These are phyloP conservation scores for Penaeus vannamei DNA, from an alignment of 1,140 invertebrate genomes.

Conservation along the genomic window DNA sequence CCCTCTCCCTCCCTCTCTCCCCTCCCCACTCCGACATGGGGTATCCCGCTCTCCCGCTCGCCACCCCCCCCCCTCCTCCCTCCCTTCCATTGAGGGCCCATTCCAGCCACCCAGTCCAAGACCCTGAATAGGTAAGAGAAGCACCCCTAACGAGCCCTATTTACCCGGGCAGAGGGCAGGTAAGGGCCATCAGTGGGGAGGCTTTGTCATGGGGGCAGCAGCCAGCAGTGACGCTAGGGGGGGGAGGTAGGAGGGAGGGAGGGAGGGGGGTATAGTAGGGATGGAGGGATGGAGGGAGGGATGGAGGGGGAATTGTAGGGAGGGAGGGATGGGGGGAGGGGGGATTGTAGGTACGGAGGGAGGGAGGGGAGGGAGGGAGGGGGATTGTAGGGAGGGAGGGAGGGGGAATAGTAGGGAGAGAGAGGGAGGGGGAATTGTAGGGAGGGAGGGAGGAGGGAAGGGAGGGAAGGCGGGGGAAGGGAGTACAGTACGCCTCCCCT, in stretches of 20 bases:
- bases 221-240: constrained; percentile 7
- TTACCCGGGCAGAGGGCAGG: constrained; percentile 55
- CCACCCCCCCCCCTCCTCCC: not conserved
- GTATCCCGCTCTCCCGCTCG: not conserved
- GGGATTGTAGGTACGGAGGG: not conserved
- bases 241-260: not conserved
- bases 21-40: not conserved
- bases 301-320: too few relatives aligned
- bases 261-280: constrained; percentile 14
- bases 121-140: constrained; percentile 54
- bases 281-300: not conserved
- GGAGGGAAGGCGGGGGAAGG: too few relatives aligned
- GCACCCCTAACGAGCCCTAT: constrained; percentile 63
- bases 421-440: too few relatives aligned
- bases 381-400: not conserved
- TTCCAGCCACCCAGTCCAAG: constrained; percentile 34
- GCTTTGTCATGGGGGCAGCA: constrained; percentile 53
- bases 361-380: not conserved
- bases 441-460: too few relatives aligned
- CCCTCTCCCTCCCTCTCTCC: too few relatives aligned
- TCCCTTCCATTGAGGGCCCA: constrained; percentile 45
- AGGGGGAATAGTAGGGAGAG: constrained; percentile 22
- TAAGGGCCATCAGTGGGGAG: constrained; percentile 57
- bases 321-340: constrained; percentile 16
- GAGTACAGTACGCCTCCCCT: too few relatives aligned